Evolutionary conservation across 2,888 invertebrate species (phyloP).

Genomic region (Ligdia adustata): DNA sequence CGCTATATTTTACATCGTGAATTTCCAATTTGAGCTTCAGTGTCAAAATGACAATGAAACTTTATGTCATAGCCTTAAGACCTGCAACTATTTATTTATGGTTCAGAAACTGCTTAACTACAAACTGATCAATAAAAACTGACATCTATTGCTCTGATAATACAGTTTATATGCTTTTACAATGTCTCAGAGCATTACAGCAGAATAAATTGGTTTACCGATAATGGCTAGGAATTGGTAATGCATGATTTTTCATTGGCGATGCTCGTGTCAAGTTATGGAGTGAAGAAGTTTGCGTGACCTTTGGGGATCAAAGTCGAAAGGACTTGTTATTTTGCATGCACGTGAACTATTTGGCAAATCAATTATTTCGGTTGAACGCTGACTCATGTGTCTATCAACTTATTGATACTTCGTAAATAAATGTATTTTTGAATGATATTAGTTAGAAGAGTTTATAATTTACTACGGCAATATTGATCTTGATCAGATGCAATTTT

Average conservation of each 20-base stretch:
- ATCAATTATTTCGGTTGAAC: not conserved
- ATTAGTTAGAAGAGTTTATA: too few relatives aligned
- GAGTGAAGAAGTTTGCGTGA: slow-evolving; percentile 11
- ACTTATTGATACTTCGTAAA: too few relatives aligned
- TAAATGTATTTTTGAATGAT: too few relatives aligned
- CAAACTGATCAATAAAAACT: not conserved
- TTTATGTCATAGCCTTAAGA: slow-evolving; percentile 23
- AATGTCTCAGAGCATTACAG: not conserved
- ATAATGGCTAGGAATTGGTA: slow-evolving; percentile 20
- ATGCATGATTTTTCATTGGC: slow-evolving; percentile 25
- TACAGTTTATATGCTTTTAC: slow-evolving; percentile 1
- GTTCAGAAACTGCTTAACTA: slow-evolving; percentile 3
- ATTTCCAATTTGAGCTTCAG: slow-evolving; percentile 39
- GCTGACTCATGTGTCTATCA: too few relatives aligned
- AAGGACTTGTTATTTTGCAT: slow-evolving; percentile 2
- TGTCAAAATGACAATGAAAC: slow-evolving; percentile 43
- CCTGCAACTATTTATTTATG: slow-evolving; percentile 1
- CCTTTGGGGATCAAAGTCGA: slow-evolving; percentile 8
- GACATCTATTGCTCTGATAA: not conserved
- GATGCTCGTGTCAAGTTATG: slow-evolving; percentile 18
- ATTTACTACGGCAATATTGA: too few relatives aligned
- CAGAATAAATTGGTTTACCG: slow-evolving; percentile 2
- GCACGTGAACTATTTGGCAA: not conserved
- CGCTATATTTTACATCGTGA: slow-evolving; percentile 36
- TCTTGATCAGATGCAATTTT: too few relatives aligned